These are phyloP conservation scores for Megalops atlanticus DNA, from an alignment of 2,113 vertebrate genomes.

Conservation along the genomic window DNA sequence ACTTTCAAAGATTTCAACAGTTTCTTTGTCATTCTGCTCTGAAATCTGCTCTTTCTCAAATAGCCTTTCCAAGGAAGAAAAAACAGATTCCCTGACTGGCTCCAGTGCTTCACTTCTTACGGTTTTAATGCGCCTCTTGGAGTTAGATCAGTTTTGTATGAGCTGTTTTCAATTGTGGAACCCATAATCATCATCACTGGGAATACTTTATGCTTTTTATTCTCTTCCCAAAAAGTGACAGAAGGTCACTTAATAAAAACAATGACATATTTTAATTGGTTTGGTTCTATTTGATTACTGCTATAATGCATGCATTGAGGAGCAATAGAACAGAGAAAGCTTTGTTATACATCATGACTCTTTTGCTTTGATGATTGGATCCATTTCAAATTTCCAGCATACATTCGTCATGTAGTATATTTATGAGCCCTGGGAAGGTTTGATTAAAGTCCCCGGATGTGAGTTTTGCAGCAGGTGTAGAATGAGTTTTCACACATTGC, in stretches of 20 bases:
- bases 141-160: slow-evolving; percentile 60
- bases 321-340: slow-evolving; percentile 10
- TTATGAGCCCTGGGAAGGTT: neutral
- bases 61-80: neutral
- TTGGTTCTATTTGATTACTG: slow-evolving; percentile 36
- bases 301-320: slow-evolving; percentile 33
- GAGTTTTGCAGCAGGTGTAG: slow-evolving; percentile 3
- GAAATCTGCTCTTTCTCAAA: neutral
- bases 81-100: neutral
- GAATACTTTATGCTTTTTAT: slow-evolving; percentile 50
- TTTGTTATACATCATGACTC: slow-evolving; percentile 9
- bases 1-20: too few species aligned
- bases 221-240: slow-evolving; percentile 45
- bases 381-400: neutral
- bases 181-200: slow-evolving; percentile 55
- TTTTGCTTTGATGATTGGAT: slow-evolving; percentile 4
- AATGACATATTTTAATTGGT: slow-evolving; percentile 24
- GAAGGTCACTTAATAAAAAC: slow-evolving; percentile 50
- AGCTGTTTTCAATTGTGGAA: slow-evolving; percentile 57
- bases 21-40: neutral
- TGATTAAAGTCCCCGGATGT: slow-evolving; percentile 10
- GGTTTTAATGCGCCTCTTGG: slow-evolving; percentile 55
- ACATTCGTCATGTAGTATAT: neutral
- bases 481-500: slow-evolving; percentile 32
- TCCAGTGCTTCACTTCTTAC: slow-evolving; percentile 43